phyloP scores from a whole-genome alignment of 2,888 invertebrate genomes.

The Conistra vaccinii region DNA sequence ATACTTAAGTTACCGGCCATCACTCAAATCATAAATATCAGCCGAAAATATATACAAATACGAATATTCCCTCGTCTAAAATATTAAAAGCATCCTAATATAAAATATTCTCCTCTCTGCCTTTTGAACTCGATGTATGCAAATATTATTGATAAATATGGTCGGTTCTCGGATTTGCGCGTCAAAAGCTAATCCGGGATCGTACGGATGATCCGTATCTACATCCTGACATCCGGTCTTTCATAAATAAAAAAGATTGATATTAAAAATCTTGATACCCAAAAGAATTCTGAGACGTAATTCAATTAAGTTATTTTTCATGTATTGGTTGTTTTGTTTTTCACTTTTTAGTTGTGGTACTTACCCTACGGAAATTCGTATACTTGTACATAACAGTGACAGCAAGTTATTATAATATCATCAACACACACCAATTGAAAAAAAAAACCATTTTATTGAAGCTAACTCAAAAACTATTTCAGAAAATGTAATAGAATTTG shows the following conservation, averaged over 20 bases:
- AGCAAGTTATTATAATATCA: too few relatives aligned
- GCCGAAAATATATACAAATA: constrained; percentile 10
- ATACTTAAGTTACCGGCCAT: not conserved
- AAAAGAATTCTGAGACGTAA: not conserved
- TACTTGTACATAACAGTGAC: not conserved
- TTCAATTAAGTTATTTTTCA: not conserved
- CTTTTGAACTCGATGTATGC: constrained; percentile 38
- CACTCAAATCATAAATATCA: constrained; percentile 28
- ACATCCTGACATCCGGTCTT: not conserved
- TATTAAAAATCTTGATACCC: not conserved
- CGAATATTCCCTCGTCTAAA: constrained; percentile 6
- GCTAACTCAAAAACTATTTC: not conserved
- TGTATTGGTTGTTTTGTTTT: too few relatives aligned
- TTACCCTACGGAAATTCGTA: not conserved
- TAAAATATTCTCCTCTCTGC: constrained; percentile 16
- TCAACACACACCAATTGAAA: too few relatives aligned
- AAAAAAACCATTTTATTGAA: too few relatives aligned
- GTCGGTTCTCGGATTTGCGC: constrained; percentile 24
- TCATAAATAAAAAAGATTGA: constrained; percentile 28
- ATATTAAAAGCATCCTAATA: constrained; percentile 32
- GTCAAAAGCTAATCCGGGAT: constrained; percentile 51
- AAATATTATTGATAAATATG: constrained; percentile 50
- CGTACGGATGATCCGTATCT: constrained; percentile 22
- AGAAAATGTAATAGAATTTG: too few relatives aligned
- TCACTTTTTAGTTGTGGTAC: fast-evolving